Evolutionary conservation across 2,888 invertebrate genomes (phyloP), one percentile per base, ranked within the genome.

Genomic region (Embidobia sp.): DNA sequence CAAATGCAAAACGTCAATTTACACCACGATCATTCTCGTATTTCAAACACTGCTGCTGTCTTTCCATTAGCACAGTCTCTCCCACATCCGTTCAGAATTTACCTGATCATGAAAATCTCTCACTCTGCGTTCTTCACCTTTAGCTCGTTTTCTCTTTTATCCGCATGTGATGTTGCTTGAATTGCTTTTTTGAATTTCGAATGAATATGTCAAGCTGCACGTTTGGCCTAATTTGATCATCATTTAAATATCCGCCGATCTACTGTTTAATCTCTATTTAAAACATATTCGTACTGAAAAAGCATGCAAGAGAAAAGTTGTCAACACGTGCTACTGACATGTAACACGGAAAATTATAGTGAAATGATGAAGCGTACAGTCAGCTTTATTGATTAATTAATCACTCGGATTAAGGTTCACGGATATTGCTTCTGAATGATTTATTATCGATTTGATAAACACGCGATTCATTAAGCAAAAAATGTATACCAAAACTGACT

Each of bases 1-100:
- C 33, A 69, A 57, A 40, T 37, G 57, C 57, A 48, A 59, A 69
- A 48, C 69, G 57, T 46, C 57, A 49, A 29, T 59, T 67, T 55
- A 49, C 49, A 40, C 49, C 40, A 10, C 19, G 22, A 63, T 49
- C 63, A 22, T 51, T 63, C 15, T 63, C 18, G 19, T 42, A 29
- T 49, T 40, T 40, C 40, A 19, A 35, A 37, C 11, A 48, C 18
- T 8, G 8, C 4, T 42, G 13, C n/a, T 57, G 19, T 13, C 19
- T 16, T 57, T 57, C 22, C 22, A 44, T 44, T 44, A 57, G 22
- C 16, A 42, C 8, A n/a, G 29, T 29, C 29, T 29, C n/a, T 5
- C n/a, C 8, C n/a, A 6, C n/a, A 29, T 6, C 2, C 29, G 29
- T 8, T 5, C 2, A 2, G n/a, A 29, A 29, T 29, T 29, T 8